Evolutionary conservation across 2,797 vertebrate species (phyloP).

Genomic region (Odontamblyopus rebecca): DNA sequence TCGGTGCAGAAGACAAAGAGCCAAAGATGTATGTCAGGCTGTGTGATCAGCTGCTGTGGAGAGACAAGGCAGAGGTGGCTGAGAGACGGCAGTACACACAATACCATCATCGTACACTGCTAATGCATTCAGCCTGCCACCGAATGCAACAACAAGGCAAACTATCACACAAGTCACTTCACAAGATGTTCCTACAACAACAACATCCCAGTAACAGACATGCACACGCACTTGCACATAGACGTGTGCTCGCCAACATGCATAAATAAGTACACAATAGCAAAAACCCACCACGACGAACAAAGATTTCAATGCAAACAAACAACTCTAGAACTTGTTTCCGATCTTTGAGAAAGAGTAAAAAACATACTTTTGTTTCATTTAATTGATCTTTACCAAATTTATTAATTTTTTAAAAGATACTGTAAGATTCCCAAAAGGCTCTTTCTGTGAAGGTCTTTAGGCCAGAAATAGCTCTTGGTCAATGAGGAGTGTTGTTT

Average conservation of each 20-base stretch:
- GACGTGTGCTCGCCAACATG: constrained; percentile 50
- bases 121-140: constrained; percentile 77
- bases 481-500: constrained; percentile 76
- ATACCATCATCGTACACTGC: constrained; percentile 55
- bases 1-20: constrained; percentile 63
- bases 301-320: constrained; percentile 68
- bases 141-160: constrained; percentile 74
- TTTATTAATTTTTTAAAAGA: constrained; percentile 53
- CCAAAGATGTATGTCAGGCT: constrained; percentile 75
- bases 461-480: constrained; percentile 79
- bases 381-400: constrained; percentile 50
- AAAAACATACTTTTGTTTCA: constrained; percentile 48
- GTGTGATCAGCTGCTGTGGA: constrained; percentile 73
- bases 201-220: constrained; percentile 66
- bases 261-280: constrained; percentile 68
- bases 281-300: constrained; percentile 61
- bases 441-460: constrained; percentile 66
- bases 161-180: constrained; percentile 75
- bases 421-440: constrained; percentile 59
- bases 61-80: constrained; percentile 71
- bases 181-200: constrained; percentile 72
- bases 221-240: constrained; percentile 35
- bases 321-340: constrained; percentile 64
- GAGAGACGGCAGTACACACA: constrained; percentile 74
- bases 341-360: constrained; percentile 55